Percentiles rank a stretch among this genome's conserved stretches.
These are phyloP conservation scores for Balanococcus diminutus DNA, from an alignment of 2,888 invertebrate species.

Conservation along the genomic window DNA sequence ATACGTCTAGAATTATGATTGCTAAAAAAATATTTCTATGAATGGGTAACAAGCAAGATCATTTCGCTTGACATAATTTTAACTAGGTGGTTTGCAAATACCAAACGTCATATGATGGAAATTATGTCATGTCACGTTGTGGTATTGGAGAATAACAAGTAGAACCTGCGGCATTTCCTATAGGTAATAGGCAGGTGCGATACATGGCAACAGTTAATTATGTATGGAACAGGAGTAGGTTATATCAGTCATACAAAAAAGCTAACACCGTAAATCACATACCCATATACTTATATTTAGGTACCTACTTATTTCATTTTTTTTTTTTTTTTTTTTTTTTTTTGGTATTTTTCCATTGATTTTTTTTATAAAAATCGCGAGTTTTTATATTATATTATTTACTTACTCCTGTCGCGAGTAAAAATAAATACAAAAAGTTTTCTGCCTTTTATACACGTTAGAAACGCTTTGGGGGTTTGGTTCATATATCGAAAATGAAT, in stretches of 20 bases:
- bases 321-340: background rate
- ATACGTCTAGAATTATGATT: background rate
- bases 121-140: slow-evolving; percentile 42
- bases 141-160: slow-evolving; percentile 26
- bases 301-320: no score
- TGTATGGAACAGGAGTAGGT: background rate
- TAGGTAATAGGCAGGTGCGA: no score
- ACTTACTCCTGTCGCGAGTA: background rate
- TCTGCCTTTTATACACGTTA: background rate
- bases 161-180: background rate
- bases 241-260: background rate
- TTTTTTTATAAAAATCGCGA: background rate
- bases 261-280: background rate
- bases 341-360: background rate
- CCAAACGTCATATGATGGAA: background rate
- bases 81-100: slow-evolving; percentile 44
- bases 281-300: background rate
- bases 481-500: slow-evolving; percentile 25
- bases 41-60: slow-evolving; percentile 33
- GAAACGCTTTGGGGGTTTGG: slow-evolving; percentile 7
- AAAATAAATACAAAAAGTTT: background rate
- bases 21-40: background rate
- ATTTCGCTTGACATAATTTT: slow-evolving; percentile 45
- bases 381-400: slow-evolving; percentile 7
- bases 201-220: background rate